Evolutionary conservation across 1,140 invertebrate genomes (phyloP).

Genomic region (Brachionus rotundiformis): DNA sequence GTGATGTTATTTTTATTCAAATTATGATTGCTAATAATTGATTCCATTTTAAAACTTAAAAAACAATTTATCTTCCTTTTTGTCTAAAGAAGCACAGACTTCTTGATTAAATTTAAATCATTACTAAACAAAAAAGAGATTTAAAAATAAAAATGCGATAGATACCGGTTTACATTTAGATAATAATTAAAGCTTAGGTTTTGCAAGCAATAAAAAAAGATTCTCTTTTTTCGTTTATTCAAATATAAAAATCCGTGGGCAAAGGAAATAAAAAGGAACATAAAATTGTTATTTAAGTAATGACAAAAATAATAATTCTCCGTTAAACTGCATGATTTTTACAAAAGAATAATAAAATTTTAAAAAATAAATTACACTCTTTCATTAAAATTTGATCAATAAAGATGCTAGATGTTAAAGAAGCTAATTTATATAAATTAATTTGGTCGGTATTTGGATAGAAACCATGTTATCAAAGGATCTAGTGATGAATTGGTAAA

Average conservation of each 20-base stretch:
- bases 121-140: background rate
- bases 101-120: background rate
- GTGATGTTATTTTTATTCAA: background rate
- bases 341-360: background rate
- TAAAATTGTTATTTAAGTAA: conserved; percentile 31
- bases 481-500: background rate
- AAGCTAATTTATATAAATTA: background rate
- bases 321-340: background rate
- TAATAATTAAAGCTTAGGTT: background rate
- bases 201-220: conserved; percentile 5
- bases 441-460: conserved; percentile 13
- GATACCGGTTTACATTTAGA: background rate
- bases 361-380: background rate
- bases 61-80: conserved; percentile 44
- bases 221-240: conserved; percentile 38
- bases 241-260: background rate
- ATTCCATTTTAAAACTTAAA: background rate
- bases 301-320: conserved; percentile 18
- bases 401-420: background rate
- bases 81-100: background rate
- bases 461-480: conserved; percentile 35
- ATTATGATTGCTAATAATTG: background rate
- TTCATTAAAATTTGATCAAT: background rate
- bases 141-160: background rate
- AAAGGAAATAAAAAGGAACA: conserved; percentile 23